phyloP scores from a whole-genome alignment of 2,888 invertebrate species.

The Stenurella melanura region DNA sequence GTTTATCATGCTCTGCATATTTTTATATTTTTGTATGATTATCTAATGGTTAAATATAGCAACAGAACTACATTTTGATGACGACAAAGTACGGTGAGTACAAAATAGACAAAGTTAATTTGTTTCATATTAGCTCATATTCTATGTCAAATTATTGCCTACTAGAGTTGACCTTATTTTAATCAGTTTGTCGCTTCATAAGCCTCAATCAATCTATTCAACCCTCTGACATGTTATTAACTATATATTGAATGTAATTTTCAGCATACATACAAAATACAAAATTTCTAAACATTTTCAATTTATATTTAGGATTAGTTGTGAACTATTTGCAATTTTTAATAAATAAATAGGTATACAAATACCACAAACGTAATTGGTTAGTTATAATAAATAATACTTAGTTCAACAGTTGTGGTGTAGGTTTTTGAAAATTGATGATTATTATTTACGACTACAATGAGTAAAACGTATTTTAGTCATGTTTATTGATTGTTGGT shows the following conservation, averaged over 20 bases:
- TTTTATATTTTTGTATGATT: no score
- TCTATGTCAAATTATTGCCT: slow-evolving; percentile 22
- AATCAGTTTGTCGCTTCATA: slow-evolving; percentile 20
- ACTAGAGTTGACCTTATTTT: slow-evolving; percentile 17
- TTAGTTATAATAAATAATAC: no score
- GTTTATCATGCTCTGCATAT: no score
- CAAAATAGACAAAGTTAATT: not conserved
- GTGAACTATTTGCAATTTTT: not conserved
- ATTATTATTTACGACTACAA: no score
- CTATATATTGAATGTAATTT: slow-evolving; percentile 17
- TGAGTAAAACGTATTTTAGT: no score
- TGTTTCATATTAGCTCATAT: slow-evolving; percentile 13
- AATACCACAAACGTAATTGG: no score
- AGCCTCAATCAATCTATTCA: slow-evolving; percentile 24
- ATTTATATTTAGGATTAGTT: not conserved
- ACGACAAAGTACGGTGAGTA: not conserved
- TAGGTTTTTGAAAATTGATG: no score
- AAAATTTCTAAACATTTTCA: not conserved
- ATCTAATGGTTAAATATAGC: no score
- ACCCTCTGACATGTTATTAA: slow-evolving; percentile 27
- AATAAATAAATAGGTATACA: not conserved
- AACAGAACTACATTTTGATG: not conserved
- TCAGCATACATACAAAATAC: not conserved
- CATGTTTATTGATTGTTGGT: no score
- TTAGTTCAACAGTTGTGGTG: no score